phyloP scores from a whole-genome alignment of 2,888 invertebrate species.

The Boloria selene region DNA sequence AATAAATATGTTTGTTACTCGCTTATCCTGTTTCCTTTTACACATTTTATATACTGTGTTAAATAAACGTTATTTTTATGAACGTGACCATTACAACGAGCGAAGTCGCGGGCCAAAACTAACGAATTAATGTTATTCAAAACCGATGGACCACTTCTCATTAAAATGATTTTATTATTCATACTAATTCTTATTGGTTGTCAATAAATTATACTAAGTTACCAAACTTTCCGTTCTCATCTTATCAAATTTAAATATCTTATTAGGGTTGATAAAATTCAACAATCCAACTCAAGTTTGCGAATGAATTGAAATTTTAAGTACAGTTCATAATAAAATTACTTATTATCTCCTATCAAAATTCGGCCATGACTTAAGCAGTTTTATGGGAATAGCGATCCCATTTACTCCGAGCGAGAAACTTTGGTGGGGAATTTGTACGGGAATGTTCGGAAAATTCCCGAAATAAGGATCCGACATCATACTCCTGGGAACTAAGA shows the following conservation, averaged over 20 bases:
- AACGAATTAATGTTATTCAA: neutral
- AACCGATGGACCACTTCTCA: neutral
- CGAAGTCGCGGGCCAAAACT: neutral
- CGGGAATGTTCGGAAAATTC: constrained; percentile 73
- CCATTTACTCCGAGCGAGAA: constrained; percentile 50
- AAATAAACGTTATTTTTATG: neutral
- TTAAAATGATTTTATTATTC: neutral
- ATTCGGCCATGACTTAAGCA: constrained; percentile 39
- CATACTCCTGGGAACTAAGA: constrained; percentile 65
- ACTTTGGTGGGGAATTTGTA: constrained; percentile 71
- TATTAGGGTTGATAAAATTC: constrained; percentile 32
- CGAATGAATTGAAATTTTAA: constrained; percentile 39
- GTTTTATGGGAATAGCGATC: constrained; percentile 48
- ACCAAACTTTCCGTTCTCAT: constrained; percentile 14
- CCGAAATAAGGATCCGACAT: constrained; percentile 57
- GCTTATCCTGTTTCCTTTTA: no score
- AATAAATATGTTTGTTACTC: no score
- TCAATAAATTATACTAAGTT: constrained; percentile 14
- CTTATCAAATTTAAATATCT: constrained; percentile 25
- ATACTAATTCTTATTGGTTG: constrained; percentile 8
- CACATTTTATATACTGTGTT: no score
- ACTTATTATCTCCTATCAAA: constrained; percentile 42
- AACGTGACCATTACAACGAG: neutral
- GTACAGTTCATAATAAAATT: constrained; percentile 40
- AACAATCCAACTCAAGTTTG: constrained; percentile 28